Evolutionary conservation across 2,888 invertebrate genomes (phyloP), one percentile per base, ranked within the genome.

Genomic region (Dyspetes luteomarginatus): DNA sequence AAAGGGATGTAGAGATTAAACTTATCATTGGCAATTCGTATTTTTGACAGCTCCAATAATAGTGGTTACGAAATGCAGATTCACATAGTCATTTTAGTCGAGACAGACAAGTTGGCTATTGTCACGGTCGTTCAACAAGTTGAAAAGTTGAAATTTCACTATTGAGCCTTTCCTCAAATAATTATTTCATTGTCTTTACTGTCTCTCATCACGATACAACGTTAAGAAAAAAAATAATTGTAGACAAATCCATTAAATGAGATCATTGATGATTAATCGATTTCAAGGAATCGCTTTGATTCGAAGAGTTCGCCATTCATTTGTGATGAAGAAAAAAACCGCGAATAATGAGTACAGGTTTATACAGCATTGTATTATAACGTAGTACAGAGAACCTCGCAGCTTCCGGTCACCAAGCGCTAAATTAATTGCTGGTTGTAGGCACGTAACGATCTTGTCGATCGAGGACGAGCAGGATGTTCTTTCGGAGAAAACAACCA

Each of bases 371-470:
- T 75, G 43, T 58, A 75, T 22, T 62, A 28, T 28, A n/a, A 36
- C 24, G 28, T 28, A 45, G 50, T 15, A 17, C 28, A 50, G 58
- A 30, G 56, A 62, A 72, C 41, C 45, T 77, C 30, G 68, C 43
- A 28, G 48, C 76, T 81, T 81, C 80, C 80, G 80, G 80, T 72
- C 56, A 67, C 19, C 55, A 30, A 52, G 64, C 52, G 67, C 67
- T 26, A 81, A 73, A 69, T 73, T 81, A 81, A 81, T 81, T 81
- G 73, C 73, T 43, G 48, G 41, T 58, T 50, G 68, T 75, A 68
- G 41, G 55, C 73, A 68, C 73, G 68, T 81, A 81, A 81, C 77
- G 76, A 81, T 81, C 80, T 68, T 55, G 73, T 81, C 73, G 77
- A 77, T 77, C 56, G 68, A 72, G 68, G 68, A 72, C 43, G 64